Evolutionary conservation across 2,888 invertebrate genomes (phyloP), one percentile per base, ranked within the genome.

Genomic region (Lithophane socia): DNA sequence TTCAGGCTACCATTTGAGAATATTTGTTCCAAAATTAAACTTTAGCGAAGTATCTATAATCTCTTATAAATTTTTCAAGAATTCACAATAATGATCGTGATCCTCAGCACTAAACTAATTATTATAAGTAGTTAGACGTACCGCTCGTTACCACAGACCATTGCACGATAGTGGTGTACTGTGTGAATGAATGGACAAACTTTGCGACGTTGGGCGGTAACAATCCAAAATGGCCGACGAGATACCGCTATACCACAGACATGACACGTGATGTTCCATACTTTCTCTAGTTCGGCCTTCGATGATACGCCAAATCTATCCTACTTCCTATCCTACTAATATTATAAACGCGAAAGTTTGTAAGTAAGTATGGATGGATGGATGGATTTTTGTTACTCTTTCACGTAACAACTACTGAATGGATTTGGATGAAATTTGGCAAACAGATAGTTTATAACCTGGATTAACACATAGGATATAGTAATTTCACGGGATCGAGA

Each of bases 191-290:
- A 37, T 37, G 47, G 42, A 21, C 47, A 10, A 63, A 77, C 47
- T 77, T 61, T 77, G 47, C 5, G 24, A 29, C 10, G 21, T 61
- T 49, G 42, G 24, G 21, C 29, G 13, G 49, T 63, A 47, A 21
- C 44, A 44, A 29, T 44, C 44, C 37, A 52, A 65, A 52, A 71
- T 64, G 37, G 24, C n/a, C 21, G 29, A 44, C 18, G 13, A 37
- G 9, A 65, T 71, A 37, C 7, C 44, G 58, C 37, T 29, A 58
- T 71, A 70, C 71, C 52, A 58, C 64, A 78, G 64, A 21, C 47
- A 71, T 10, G 72, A 47, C 16, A 37, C 47, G 37, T 18, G n/a
- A 66, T 54, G 49, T 66, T 54, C n/a, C 64, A 44, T 9, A 66
- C 2, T 47, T 54, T 37, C 37, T 29, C 3, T n/a, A 58, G 52